Base-by-base conservation (phyloP, 2,113 vertebrate species). In the Mesocricetus auratus region DNA sequence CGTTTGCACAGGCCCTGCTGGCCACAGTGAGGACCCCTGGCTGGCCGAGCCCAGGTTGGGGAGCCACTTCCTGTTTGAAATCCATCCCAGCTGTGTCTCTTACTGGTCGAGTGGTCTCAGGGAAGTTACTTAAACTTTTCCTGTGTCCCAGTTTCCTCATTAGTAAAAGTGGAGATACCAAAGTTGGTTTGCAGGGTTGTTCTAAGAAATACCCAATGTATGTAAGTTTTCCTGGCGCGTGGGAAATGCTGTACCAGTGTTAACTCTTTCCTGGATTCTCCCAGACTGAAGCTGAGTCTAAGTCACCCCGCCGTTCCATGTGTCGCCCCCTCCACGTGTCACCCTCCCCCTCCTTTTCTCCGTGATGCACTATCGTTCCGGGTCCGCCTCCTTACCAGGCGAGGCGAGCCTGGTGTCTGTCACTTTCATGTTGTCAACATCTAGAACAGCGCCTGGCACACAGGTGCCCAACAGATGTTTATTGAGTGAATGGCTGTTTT, bases 331-430 rank as follows among this genome's bases (percentile, higher is more conserved):
- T 7, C 5, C 19, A 53, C 50, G 1, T 53, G 50, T 53, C 50
- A 53, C 9, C 50, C 15, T 13, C 53, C 12, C 7, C 15, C 0
- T 26, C 39, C 7, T 0, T 19, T 90, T 16, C 21, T 60, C 7
- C 3, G 0, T 2, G 26, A 24, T 33, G 0, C 4, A 3, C 39
- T 45, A 89, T 83, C 2, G 1, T 17, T 31, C 50, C 5, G 78
- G 79, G n/a, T 85, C 47, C 33, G 7, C 26, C 31, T 83, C 22
- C 17, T 2, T 0, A 42, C 58, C 22, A 13, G 50, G 22, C 58
- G 29, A 13, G 50, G 22, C 42, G 47, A 68, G 56, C 29, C 8
- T 50, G 79, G 47, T 16, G 5, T n/a, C 62, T n/a, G 45, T 42
- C 74, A n/a, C 11, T 0, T 36, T 39, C 24, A 7, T 58, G 7